Conservation (phyloP, 2,888 invertebrate species). For the Pyrocoelia pectoralis region DNA sequence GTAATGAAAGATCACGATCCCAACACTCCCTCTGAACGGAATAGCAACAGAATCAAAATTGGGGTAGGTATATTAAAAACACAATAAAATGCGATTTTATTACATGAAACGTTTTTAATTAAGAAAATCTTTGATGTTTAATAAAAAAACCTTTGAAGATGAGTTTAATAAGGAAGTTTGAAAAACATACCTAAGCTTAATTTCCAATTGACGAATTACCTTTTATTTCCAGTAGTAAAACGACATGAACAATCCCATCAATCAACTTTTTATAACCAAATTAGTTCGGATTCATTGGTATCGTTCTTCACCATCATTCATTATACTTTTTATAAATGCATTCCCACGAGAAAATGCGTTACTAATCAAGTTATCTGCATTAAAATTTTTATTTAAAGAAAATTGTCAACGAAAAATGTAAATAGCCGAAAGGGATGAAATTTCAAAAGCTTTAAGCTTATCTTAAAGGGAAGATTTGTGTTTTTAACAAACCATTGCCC, state of each 20-base stretch:
- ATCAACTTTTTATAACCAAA: too few relatives aligned
- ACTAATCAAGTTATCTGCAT: not conserved
- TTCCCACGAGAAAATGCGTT: not conserved
- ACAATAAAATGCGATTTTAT: not conserved
- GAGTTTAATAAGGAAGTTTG: too few relatives aligned
- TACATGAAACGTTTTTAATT: not conserved
- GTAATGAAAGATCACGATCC: constrained; percentile 7
- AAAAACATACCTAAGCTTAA: too few relatives aligned
- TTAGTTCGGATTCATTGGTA: too few relatives aligned
- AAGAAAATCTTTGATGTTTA: not conserved
- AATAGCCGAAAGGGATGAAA: not conserved
- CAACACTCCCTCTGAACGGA: not conserved
- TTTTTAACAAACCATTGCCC: constrained; percentile 1
- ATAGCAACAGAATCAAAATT: not conserved
- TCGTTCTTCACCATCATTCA: not conserved
- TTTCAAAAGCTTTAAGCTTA: not conserved
- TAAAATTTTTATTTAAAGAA: not conserved
- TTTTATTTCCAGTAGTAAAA: too few relatives aligned
- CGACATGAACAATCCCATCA: too few relatives aligned
- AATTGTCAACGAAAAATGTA: not conserved
- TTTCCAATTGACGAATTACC: too few relatives aligned
- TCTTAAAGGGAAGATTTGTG: not conserved
- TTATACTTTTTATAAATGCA: not conserved
- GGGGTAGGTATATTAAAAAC: not conserved
- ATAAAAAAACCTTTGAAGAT: too few relatives aligned